A percentile compares a stretch with the other conserved stretches of the same genome.
These are phyloP conservation scores for Drosophila mimetica DNA, from an alignment of 2,888 invertebrate species.

Conservation along the genomic window DNA sequence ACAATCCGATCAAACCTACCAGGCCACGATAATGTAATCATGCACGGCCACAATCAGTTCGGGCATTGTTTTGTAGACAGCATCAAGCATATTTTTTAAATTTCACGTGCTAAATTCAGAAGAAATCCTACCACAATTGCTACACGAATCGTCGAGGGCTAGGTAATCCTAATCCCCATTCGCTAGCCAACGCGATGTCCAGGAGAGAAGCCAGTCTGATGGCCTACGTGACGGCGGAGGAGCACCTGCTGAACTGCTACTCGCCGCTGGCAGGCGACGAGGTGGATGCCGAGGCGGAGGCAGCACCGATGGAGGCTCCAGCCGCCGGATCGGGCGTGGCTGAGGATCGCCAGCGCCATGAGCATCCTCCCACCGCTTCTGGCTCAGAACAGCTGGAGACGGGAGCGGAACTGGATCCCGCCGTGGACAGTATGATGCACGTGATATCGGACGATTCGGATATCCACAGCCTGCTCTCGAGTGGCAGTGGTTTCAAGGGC, in stretches of 20 bases:
- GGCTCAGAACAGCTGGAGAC: not conserved
- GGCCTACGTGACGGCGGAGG: conserved; percentile 66
- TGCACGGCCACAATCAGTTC: conserved; percentile 26
- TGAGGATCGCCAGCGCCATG: not conserved
- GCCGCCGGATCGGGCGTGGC: conserved; percentile 5
- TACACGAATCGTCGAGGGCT: conserved; percentile 7
- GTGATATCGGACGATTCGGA: conserved; percentile 65
- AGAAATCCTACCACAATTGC: conserved; percentile 30
- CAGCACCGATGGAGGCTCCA: not conserved
- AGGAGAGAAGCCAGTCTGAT: conserved; percentile 22
- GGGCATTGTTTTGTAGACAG: conserved; percentile 46
- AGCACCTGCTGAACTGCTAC: conserved; percentile 55
- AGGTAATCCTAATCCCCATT: not conserved
- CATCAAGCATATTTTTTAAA: conserved; percentile 59
- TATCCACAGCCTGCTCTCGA: conserved; percentile 55
- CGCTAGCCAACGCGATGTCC: conserved; percentile 19
- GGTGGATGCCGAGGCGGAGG: not conserved
- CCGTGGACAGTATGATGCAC: conserved; percentile 56
- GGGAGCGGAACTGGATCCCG: conserved; percentile 47
- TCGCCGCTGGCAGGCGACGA: conserved; percentile 45
- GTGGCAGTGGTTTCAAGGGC: conserved; percentile 49
- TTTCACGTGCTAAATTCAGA: conserved; percentile 72
- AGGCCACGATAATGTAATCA: conserved; percentile 58
- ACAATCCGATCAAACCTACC: conserved; percentile 16
- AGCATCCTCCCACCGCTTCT: not conserved